Conservation (phyloP, 2,888 invertebrate species). For the Sylvicola fuscatus region DNA sequence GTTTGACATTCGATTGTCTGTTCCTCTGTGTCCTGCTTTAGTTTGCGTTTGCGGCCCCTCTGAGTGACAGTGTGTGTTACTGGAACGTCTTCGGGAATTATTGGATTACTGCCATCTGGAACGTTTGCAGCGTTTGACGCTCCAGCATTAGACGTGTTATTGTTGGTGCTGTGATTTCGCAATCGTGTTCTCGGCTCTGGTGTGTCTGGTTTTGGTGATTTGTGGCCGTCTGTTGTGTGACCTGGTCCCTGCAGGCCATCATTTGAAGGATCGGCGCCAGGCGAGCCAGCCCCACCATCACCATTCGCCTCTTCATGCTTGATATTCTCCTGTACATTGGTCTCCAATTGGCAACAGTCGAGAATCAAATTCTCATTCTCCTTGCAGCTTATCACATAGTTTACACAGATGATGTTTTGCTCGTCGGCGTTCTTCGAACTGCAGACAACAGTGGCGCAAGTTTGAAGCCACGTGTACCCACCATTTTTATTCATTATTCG, state of each 20-base stretch:
- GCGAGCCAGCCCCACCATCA: conserved; percentile 75
- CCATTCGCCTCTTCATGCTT: conserved; percentile 66
- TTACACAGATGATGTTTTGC: conserved; percentile 92
- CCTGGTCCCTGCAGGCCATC: conserved; percentile 28
- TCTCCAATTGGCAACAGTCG: conserved; percentile 85
- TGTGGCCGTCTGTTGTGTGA: conserved; percentile 25
- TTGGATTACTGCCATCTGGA: conserved; percentile 6
- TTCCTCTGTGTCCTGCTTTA: conserved; percentile 24
- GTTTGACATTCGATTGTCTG: conserved; percentile 2
- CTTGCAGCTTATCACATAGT: conserved; percentile 80
- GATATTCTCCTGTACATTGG: conserved; percentile 46
- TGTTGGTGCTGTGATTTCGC: conserved; percentile 14
- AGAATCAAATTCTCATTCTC: conserved; percentile 82
- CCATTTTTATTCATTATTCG: conserved; percentile 91
- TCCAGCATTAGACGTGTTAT: conserved; percentile 1
- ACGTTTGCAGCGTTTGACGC: conserved; percentile 4
- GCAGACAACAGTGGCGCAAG: conserved; percentile 91
- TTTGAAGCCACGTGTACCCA: conserved; percentile 93
- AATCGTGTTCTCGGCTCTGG: conserved; percentile 13
- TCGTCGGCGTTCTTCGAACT: conserved; percentile 91
- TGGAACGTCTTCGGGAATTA: conserved; percentile 17
- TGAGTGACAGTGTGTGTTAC: conserved; percentile 22
- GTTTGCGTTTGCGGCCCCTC: conserved; percentile 40
- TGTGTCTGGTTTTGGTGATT: conserved; percentile 24
- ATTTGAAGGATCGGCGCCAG: conserved; percentile 49